Base-by-base conservation (phyloP, 2,888 invertebrate genomes). In the Brachylomia viminalis region DNA sequence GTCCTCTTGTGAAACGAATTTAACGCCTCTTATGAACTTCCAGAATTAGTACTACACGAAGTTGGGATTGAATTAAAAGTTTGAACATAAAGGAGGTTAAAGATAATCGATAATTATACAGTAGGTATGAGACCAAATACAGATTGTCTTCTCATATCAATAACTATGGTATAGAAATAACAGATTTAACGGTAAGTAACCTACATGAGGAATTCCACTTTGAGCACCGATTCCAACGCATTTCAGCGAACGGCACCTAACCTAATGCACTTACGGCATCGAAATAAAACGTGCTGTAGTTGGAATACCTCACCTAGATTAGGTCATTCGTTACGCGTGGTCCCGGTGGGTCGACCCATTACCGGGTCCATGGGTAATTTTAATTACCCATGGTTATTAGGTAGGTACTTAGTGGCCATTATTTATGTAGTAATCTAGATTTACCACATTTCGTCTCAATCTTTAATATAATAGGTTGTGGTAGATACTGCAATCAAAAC, bases 21-120 rank as follows among this genome's bases (percentile, higher is more conserved):
- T 10, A 52, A 52, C 52, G 65, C 33, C 45, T 49, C n/a, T 38
- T 27, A 65, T 56, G 42, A 79, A 79, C 58, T 65, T 64, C 15
- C 8, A 23, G 15, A 72, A 72, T 64, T 58, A 79, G 72, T 64
- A 33, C 17, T 54, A 38, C 20, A 58, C 15, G 54, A 47, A 56
- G 56, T 49, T 64, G 6, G 5, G 3, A 58, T 58, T 72, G 0
- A 64, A 72, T 72, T 79, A 42, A 65, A 62, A 72, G 33, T 52
- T 79, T 27, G 5, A 58, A 10, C 42, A 15, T 56, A n/a, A 33
- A 64, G 71, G 56, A 42, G n/a, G n/a, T 72, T 42, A n/a, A 42
- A 42, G 11, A 42, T 42, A 1, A 33, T 33, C 27, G 23, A 52
- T 10, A 33, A 15, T 10, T 17, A 11, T 23, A 49, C 23, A 52